Base-by-base conservation (phyloP, 2,113 vertebrate genomes). In the Dolichotis patagonum region DNA sequence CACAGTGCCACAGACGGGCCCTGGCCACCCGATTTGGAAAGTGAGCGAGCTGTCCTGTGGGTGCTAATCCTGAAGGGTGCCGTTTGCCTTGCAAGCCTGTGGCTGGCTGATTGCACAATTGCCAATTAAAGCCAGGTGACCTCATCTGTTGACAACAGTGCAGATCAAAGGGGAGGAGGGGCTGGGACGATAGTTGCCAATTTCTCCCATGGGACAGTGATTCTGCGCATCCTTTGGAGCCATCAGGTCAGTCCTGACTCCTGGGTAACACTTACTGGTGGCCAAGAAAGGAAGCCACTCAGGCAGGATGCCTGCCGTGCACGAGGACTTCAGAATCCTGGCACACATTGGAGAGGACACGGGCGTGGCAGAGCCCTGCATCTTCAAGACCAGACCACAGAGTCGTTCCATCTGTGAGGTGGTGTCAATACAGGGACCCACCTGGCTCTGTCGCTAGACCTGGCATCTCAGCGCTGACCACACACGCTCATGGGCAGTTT, bases 71-170 rank as follows among this genome's bases (percentile, higher is more conserved):
- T 69, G 54, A 60, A 49, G 41, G 43, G 20, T 6, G 35, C 0
- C 0, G 54, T 91, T 69, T 71, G 56, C 73, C 58, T 56, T 49
- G 30, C 11, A 67, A n/a, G 86, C 5, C 52, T 54, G 3, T 69
- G 78, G 67, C 93, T 69, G 78, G 67, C 93, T 89, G 19, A 87
- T 95, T n/a, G 58, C 91, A 86, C 52, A 62, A 4, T 69, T 84
- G 63, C 91, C 81, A 49, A 0, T 91, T 81, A 93, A 96, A 92
- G 58, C 67, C 63, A 63, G 58, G 78, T 95, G 97, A 96, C 91
- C 84, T 96, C 93, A 93, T 97, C 56, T 96, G 94, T 93, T 97
- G 96, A 95, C 75, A 87, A 7, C 62, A 32, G 75, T 26, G 30
- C 7, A 28, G 62, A 91, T 71, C 67, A 60, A 38, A 96, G 84